Base-by-base conservation (phyloP, 2,888 invertebrate genomes). In the Calliphora vomitoria region DNA sequence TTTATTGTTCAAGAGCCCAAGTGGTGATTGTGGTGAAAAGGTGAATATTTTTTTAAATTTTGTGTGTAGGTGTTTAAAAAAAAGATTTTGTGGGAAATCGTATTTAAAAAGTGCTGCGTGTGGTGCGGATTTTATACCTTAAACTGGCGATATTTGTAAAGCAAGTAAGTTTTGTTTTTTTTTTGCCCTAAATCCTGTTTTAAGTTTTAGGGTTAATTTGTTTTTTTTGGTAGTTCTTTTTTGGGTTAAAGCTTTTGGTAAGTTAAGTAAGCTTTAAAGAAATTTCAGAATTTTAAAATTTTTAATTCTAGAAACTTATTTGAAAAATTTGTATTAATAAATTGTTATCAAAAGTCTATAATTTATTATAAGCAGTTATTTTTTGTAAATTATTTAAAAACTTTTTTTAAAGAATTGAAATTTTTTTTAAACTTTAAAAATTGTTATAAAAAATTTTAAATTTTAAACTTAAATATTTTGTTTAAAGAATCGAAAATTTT, bases 41-140 rank as follows among this genome's bases (percentile, higher is more conserved):
- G 47, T 82, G 31, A 81, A 8, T 72, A 6, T 72, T 55, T 18
- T 74, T 75, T 64, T n/a, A 41, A 74, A 38, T 44, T 85, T 72
- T 58, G 82, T 75, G 69, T 80, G 68, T 87, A 50, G 41, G 81
- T 79, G 75, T 50, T 74, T 55, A 64, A 79, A 13, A 10, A n/a
- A 13, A 44, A 64, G 71, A 74, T 82, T 76, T 47, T 55, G 50
- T 71, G 38, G 72, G 38, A 71, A 84, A 71, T 74, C n/a, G 25
- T 47, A 68, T 25, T 75, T 60, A 18, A 35, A 35, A 58, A 75
- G 66, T 85, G 88, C 89, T 82, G 74, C 85, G 81, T 87, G 87
- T 87, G 69, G 50, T 87, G 74, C 55, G 38, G 38, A 50, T 41
- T 25, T 41, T 38, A 5, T 64, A 66, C n/a, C 18, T 38, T 81